These are phyloP conservation scores for Gandaritis pyraliata DNA, from an alignment of 2,888 invertebrate genomes.

Conservation along the genomic window DNA sequence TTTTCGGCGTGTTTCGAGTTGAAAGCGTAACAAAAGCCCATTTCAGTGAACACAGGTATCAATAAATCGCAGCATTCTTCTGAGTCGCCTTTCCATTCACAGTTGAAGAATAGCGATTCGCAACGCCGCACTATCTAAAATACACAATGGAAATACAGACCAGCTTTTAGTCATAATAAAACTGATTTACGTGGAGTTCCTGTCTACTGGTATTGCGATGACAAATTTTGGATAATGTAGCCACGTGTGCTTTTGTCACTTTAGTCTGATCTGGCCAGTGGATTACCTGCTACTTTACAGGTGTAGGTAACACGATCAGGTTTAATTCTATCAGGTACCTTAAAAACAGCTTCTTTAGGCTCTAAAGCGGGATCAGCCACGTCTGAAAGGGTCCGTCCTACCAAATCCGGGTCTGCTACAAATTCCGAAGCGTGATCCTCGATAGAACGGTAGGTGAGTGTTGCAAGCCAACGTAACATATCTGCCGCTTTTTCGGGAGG, in stretches of 20 bases:
- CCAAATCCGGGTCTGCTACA: conserved; percentile 54
- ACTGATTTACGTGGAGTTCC: too few relatives aligned
- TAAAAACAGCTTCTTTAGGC: conserved; percentile 70
- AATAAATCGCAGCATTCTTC: conserved; percentile 87
- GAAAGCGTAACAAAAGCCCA: conserved; percentile 90
- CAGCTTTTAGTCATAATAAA: background rate
- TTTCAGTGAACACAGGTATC: conserved; percentile 89
- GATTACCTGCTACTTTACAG: too few relatives aligned
- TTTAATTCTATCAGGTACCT: conserved; percentile 50
- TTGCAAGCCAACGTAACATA: conserved; percentile 74
- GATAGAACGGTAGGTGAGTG: conserved; percentile 72
- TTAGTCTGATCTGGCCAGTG: too few relatives aligned
- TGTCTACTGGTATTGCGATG: too few relatives aligned
- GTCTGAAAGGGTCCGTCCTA: conserved; percentile 48
- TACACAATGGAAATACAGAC: background rate
- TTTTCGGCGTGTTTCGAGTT: conserved; percentile 86
- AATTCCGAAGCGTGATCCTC: conserved; percentile 59
- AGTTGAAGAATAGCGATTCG: conserved; percentile 85
- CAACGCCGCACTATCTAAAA: conserved; percentile 85
- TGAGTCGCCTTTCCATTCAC: conserved; percentile 87
- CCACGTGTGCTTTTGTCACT: too few relatives aligned
- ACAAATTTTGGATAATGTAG: too few relatives aligned
- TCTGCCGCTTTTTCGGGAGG: conserved; percentile 64
- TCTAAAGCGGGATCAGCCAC: conserved; percentile 51
- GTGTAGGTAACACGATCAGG: too few relatives aligned